These are phyloP conservation scores for Acromyrmex heyeri DNA, from an alignment of 1,140 invertebrate genomes.

Conservation along the genomic window DNA sequence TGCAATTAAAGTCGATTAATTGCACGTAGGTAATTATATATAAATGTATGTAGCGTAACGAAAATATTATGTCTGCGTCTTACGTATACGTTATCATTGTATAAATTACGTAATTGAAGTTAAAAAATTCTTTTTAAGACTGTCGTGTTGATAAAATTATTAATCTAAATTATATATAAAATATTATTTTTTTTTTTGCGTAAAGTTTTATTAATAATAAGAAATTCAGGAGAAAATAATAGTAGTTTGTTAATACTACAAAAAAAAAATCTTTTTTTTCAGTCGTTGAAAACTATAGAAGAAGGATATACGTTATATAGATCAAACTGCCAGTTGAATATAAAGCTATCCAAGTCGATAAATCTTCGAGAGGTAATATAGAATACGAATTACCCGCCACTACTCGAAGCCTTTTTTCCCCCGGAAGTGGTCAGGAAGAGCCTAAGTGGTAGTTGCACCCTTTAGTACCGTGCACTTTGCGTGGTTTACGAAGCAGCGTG, in stretches of 20 bases:
- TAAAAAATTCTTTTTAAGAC: neutral
- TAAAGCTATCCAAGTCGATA: conserved; percentile 10
- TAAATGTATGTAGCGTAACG: neutral
- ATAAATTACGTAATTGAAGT: neutral
- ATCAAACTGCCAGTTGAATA: conserved; percentile 27
- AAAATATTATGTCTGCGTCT: neutral
- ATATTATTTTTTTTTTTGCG: neutral
- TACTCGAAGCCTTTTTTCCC: conserved; percentile 61
- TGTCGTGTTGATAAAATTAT: neutral
- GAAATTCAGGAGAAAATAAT: neutral
- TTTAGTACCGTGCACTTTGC: conserved; percentile 71
- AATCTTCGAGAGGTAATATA: conserved; percentile 56
- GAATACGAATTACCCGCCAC: conserved; percentile 40
- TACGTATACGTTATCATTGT: neutral
- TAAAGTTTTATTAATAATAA: neutral
- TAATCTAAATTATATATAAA: conserved; percentile 5
- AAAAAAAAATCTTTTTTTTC: neutral
- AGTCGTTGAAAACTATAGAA: neutral
- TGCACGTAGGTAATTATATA: conserved; percentile 28
- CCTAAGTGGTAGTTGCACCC: conserved; percentile 74
- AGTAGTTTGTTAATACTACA: neutral
- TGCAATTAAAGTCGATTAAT: conserved; percentile 62
- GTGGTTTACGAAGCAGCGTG: conserved; percentile 67
- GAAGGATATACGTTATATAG: neutral
- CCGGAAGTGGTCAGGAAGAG: conserved; percentile 56